Evolutionary conservation across 2,888 invertebrate genomes (phyloP), one percentile per base, ranked within the genome.

Genomic region (Brassicogethes aeneus): DNA sequence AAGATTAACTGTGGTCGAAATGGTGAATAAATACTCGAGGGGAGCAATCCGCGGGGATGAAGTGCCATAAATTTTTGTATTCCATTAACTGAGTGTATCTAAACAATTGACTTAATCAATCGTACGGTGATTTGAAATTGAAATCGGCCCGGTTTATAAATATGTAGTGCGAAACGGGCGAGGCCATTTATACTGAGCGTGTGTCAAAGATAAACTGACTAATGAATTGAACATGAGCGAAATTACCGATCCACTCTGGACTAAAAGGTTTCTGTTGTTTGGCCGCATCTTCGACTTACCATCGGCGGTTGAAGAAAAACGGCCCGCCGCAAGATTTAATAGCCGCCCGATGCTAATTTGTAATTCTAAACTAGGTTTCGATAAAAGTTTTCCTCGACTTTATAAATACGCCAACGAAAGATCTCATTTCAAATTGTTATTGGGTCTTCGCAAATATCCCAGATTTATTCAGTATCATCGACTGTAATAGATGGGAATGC

Each of bases 251-350:
- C 60, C 65, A 64, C 63, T 64, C 54, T 55, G 52, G 49, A 56
- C 65, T 68, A 66, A 68, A 68, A 68, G 66, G 66, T 65, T 68
- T 68, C 63, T 64, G 61, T 60, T 65, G 66, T 67, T 64, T 55
- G 23, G 56, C 50, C 51, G 52, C 56, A 47, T 55, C 53, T 54
- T 52, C 46, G 50, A 50, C 52, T 53, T 47, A 42, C 44, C 46
- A 46, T 31, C 39, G 39, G 29, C 12, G 32, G 38, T 38, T 23
- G 5, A 23, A 5, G 5, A 23, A 7, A 10, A 23, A 23, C 23
- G 5, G 23, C 5, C 23, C 23, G 23, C 14, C 41, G 37, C 30
- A 33, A 37, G 41, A 41, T 34, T 41, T 41, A 37, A 41, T 41
- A 1, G 37, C 33, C 33, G 23, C 30, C 10, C 36, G 36, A 36